phyloP scores from a whole-genome alignment of 2,113 vertebrate species.

The Leucopsar rothschildi region DNA sequence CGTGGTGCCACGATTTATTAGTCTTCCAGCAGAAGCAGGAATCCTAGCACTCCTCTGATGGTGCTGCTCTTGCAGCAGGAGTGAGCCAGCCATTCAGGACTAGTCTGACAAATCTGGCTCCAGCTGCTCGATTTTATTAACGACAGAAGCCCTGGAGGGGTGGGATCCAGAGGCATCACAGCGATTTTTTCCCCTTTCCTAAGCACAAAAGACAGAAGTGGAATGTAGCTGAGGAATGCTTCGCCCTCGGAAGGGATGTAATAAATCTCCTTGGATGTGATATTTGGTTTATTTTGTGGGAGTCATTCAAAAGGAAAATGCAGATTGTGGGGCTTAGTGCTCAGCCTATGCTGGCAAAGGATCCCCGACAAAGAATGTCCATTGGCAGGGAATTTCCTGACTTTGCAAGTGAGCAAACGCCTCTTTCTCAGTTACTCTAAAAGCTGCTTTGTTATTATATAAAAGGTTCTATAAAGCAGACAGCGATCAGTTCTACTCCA shows the following conservation, averaged over 20 bases:
- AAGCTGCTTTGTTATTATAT: constrained; percentile 36
- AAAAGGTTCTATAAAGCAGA: constrained; percentile 16
- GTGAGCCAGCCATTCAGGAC: constrained; percentile 28
- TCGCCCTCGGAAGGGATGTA: constrained; percentile 43
- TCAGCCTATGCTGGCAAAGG: constrained; percentile 62
- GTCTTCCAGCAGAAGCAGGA: constrained; percentile 16
- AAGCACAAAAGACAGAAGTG: constrained; percentile 59
- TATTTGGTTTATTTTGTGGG: constrained; percentile 60
- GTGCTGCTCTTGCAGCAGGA: constrained; percentile 20
- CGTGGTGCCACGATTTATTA: neutral
- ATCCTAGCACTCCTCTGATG: neutral
- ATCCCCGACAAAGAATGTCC: constrained; percentile 58
- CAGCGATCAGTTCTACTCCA: neutral
- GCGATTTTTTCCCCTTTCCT: constrained; percentile 33
- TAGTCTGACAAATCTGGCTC: constrained; percentile 51
- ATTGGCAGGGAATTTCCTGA: constrained; percentile 71
- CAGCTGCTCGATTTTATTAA: constrained; percentile 53
- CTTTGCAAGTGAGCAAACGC: constrained; percentile 64
- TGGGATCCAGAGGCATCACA: constrained; percentile 52
- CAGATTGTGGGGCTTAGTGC: constrained; percentile 49
- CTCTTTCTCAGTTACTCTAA: constrained; percentile 50
- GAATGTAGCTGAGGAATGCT: constrained; percentile 60
- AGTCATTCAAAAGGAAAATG: constrained; percentile 61
- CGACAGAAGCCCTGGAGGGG: constrained; percentile 45
- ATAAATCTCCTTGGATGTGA: constrained; percentile 57